Base-by-base conservation (phyloP, 2,888 invertebrate genomes). In the Sepiola atlantica region DNA sequence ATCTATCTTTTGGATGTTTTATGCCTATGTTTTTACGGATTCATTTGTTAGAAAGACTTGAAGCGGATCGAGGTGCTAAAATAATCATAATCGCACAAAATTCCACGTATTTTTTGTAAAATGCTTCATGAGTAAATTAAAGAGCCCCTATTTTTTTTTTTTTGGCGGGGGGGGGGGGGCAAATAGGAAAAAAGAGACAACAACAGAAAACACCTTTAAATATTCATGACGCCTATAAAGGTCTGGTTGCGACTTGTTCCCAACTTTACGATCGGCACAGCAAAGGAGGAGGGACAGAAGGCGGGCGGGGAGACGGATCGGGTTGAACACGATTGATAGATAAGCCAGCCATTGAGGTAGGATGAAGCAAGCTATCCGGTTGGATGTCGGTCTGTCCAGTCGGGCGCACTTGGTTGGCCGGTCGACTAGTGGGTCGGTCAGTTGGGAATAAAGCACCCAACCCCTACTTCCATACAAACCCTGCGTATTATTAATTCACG, bases 241-340 rank as follows among this genome's bases (percentile, higher is more conserved):
- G n/a, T 77, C 77, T 77, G 77, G 77, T 77, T 77, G n/a, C 77
- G 32, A 77, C 77, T 77, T 77, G 77, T 77, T 77, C 32, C 77
- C n/a, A 12, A 3, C 77, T n/a, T 77, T 32, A 77, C 77, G 32
- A n/a, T 77, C 77, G 61, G 28, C 61, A 8, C 61, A 61, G 61
- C 3, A 21, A n/a, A 77, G 77, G n/a, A 77, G n/a, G 77, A 77
- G 16, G 77, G n/a, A 77, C n/a, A n/a, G 16, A 77, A 32, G 0
- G 32, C 77, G 32, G 77, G n/a, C n/a, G 2, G n/a, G n/a, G n/a
- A n/a, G 21, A 10, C 24, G 77, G 14, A n/a, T 21, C 14, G 77
- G 77, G 14, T 8, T 77, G n/a, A 28, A 32, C n/a, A 3, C n/a
- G 77, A 77, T n/a, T 77, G 77, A 77, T 77, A 77, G 77, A 77